phyloP scores from a whole-genome alignment of 1,140 invertebrate species.

The Orchesella cincta region DNA sequence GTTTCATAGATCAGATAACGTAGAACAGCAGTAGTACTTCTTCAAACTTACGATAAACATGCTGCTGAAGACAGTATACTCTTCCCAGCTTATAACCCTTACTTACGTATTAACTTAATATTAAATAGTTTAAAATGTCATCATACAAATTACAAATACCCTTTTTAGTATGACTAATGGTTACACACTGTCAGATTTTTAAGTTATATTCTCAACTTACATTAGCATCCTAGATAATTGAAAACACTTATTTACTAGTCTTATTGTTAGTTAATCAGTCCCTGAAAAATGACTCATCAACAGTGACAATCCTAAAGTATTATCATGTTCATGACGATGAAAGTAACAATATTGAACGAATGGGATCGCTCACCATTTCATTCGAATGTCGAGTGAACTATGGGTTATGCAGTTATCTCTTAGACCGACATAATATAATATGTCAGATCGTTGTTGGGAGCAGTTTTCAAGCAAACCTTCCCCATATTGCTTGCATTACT shows the following conservation, averaged over 20 bases:
- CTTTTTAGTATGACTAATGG: background rate
- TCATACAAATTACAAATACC: background rate
- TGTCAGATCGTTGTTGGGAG: no score
- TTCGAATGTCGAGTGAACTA: background rate
- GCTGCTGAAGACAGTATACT: no score
- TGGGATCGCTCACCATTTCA: background rate
- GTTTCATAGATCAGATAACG: no score
- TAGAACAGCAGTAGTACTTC: no score
- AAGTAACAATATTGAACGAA: background rate
- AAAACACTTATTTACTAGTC: slow-evolving; percentile 26
- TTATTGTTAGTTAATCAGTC: slow-evolving; percentile 29
- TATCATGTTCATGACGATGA: background rate
- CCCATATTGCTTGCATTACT: no score
- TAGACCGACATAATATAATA: no score
- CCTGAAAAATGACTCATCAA: slow-evolving; percentile 28
- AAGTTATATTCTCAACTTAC: slow-evolving; percentile 4
- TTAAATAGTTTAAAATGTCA: no score
- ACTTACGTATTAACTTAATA: no score
- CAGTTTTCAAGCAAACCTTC: no score
- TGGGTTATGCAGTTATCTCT: no score
- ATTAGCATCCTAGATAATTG: background rate
- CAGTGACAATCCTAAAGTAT: background rate
- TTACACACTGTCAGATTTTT: background rate
- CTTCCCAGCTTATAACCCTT: no score
- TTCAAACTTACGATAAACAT: no score